Percentiles rank a stretch among this genome's conserved stretches.
Conservation (phyloP, 2,113 vertebrate genomes). For the Nibea coibor region DNA sequence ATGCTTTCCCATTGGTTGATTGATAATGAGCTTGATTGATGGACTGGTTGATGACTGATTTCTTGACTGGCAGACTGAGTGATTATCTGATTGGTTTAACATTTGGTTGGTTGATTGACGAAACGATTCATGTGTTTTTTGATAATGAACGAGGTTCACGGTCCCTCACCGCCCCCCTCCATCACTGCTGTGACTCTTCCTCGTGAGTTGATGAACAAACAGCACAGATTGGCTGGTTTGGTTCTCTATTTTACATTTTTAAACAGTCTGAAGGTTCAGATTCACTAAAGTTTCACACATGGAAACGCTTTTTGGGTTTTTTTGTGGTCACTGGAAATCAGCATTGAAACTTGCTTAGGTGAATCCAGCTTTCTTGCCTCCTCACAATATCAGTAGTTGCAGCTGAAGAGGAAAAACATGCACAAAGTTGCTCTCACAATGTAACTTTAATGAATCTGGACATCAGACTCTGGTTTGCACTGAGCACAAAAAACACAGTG, state of each 20-base stretch:
- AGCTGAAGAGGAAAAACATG: neutral
- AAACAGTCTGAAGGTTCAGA: slow-evolving; percentile 34
- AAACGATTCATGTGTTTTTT: slow-evolving; percentile 48
- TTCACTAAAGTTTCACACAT: slow-evolving; percentile 23
- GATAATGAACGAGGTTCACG: slow-evolving; percentile 28
- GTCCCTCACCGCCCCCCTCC: neutral
- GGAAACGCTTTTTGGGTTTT: too few species aligned
- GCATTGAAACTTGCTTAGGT: neutral
- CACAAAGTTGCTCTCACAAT: neutral
- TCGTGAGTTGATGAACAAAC: slow-evolving; percentile 12
- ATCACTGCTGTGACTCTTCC: slow-evolving; percentile 41
- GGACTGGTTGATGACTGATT: slow-evolving; percentile 25
- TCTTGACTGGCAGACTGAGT: slow-evolving; percentile 26
- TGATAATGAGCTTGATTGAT: slow-evolving; percentile 33
- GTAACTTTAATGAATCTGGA: slow-evolving; percentile 39
- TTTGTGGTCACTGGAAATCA: neutral
- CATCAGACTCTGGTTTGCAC: slow-evolving; percentile 35
- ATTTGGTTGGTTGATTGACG: slow-evolving; percentile 32
- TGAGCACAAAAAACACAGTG: slow-evolving; percentile 51
- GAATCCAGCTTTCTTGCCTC: neutral
- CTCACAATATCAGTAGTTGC: neutral
- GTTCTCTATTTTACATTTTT: slow-evolving; percentile 4
- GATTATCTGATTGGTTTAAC: slow-evolving; percentile 29
- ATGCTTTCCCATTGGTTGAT: slow-evolving; percentile 51
- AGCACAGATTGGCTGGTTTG: slow-evolving; percentile 24